Conservation (phyloP, 2,797 vertebrate species). For the Periophthalmus magnuspinnatus region DNA sequence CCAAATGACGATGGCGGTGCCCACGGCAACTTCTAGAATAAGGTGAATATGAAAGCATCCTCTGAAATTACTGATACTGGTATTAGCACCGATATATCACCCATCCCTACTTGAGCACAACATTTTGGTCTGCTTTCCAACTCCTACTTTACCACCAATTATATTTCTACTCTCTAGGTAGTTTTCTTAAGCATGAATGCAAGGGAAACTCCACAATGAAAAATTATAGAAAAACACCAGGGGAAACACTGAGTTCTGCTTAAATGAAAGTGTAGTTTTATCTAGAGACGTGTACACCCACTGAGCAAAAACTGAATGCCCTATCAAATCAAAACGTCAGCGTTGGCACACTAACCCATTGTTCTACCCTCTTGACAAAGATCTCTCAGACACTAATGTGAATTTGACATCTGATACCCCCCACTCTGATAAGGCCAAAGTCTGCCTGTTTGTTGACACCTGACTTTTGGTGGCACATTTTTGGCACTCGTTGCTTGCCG, state of each 20-base stretch:
- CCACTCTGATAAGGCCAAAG: not conserved
- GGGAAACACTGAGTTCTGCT: not conserved
- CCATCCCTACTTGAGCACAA: too few species aligned
- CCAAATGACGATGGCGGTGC: too few species aligned
- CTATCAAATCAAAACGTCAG: not conserved
- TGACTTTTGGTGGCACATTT: constrained; percentile 9
- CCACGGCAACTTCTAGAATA: too few species aligned
- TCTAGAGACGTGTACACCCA: not conserved
- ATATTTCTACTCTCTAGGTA: not conserved
- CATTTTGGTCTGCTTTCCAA: too few species aligned
- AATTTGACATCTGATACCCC: not conserved
- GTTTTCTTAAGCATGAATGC: too few species aligned
- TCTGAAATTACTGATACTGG: too few species aligned
- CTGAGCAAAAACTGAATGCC: not conserved
- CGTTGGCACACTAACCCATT: not conserved
- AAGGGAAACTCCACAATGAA: not conserved
- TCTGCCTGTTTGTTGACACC: not conserved
- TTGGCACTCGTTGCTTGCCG: not conserved
- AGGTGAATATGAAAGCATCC: too few species aligned
- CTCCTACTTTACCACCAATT: too few species aligned
- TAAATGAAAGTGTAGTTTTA: not conserved
- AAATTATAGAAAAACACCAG: not conserved
- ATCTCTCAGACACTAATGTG: not conserved
- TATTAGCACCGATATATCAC: too few species aligned
- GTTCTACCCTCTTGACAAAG: not conserved